Percentiles rank a stretch among this genome's conserved stretches.
Conservation (phyloP, 2,113 vertebrate genomes). For the Paracanthobrama guichenoti region DNA sequence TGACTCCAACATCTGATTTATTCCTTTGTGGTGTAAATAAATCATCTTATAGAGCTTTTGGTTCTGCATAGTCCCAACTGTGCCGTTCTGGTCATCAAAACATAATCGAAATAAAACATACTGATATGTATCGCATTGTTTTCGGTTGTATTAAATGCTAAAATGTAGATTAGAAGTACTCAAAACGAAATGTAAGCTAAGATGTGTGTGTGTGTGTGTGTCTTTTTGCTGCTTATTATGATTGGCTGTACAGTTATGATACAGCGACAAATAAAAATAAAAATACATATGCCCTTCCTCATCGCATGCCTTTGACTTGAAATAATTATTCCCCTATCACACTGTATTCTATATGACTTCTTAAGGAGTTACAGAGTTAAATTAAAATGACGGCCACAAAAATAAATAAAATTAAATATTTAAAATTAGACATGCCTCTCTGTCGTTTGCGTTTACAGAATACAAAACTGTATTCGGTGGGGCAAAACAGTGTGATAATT, state of each 20-base stretch:
- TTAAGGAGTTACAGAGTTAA: slow-evolving; percentile 40
- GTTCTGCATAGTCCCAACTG: slow-evolving; percentile 33
- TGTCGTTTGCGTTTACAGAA: slow-evolving; percentile 40
- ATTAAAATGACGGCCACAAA: slow-evolving; percentile 45
- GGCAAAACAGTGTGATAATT: slow-evolving; percentile 37
- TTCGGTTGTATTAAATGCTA: slow-evolving; percentile 17
- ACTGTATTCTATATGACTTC: slow-evolving; percentile 3
- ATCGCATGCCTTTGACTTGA: slow-evolving; percentile 12
- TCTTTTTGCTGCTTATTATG: slow-evolving; percentile 35
- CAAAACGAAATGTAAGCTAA: not conserved
- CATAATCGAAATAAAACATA: not conserved
- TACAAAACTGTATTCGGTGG: slow-evolving; percentile 45
- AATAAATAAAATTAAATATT: slow-evolving; percentile 41
- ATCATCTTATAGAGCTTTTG: slow-evolving; percentile 26
- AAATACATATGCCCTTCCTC: not conserved
- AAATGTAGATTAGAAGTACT: slow-evolving; percentile 39
- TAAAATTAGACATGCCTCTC: slow-evolving; percentile 49
- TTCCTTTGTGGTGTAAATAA: slow-evolving; percentile 13
- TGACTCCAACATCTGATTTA: not conserved
- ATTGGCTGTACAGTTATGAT: slow-evolving; percentile 12
- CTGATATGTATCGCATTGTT: not conserved
- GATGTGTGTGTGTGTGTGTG: not conserved
- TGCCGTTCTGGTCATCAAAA: slow-evolving; percentile 14
- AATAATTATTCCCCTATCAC: slow-evolving; percentile 20
- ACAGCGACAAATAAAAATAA: not conserved